Evolutionary conservation across 2,888 invertebrate genomes (phyloP).

Genomic region (Acleris emargana): DNA sequence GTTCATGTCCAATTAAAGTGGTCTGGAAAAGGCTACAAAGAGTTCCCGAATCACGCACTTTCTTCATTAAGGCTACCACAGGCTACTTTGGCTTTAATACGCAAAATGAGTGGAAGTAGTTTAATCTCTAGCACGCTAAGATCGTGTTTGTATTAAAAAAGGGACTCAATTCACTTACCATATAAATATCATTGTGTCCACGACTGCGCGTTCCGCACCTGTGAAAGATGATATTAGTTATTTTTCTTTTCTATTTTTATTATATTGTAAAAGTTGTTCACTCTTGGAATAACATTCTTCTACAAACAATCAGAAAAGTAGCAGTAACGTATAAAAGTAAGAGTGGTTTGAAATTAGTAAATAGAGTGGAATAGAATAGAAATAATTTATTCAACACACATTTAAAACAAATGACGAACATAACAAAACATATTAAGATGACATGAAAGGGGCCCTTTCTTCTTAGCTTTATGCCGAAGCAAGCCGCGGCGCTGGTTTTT

Average conservation of each 20-base stretch:
- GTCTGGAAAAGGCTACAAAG: constrained; percentile 1
- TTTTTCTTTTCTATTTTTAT: too few relatives aligned
- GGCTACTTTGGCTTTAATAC: constrained; percentile 10
- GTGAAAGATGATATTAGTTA: constrained; percentile 40
- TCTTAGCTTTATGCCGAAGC: too few relatives aligned
- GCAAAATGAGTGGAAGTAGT: constrained; percentile 8
- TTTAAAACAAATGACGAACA: too few relatives aligned
- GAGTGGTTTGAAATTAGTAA: too few relatives aligned
- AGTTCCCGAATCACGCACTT: constrained; percentile 28
- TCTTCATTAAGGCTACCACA: constrained; percentile 33
- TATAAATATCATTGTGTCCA: constrained; percentile 39
- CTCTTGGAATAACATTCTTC: too few relatives aligned
- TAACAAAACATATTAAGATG: too few relatives aligned
- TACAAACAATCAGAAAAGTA: too few relatives aligned
- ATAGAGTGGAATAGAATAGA: too few relatives aligned
- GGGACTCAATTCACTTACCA: constrained; percentile 16
- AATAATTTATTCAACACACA: too few relatives aligned
- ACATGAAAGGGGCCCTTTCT: too few relatives aligned
- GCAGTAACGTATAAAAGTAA: too few relatives aligned
- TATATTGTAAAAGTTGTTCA: background rate
- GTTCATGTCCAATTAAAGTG: constrained; percentile 27
- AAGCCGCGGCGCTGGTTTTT: too few relatives aligned
- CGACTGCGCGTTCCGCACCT: constrained; percentile 60
- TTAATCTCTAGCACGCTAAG: constrained; percentile 15
- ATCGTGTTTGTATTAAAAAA: background rate